Evolutionary conservation across 2,888 invertebrate species (phyloP).

Genomic region (Phalera bucephala): DNA sequence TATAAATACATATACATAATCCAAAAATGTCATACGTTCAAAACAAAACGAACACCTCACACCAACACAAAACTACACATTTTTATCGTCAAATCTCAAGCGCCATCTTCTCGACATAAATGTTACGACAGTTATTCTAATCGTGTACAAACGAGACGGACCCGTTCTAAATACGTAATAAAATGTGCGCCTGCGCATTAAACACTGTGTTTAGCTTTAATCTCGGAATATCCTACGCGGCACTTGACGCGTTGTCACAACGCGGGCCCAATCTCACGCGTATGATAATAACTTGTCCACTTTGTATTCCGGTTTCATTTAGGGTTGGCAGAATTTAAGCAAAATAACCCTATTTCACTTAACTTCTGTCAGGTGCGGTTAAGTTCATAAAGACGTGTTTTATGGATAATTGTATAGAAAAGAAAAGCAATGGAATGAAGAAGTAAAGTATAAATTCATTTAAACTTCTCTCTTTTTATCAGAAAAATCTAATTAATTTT

Average conservation of each 20-base stretch:
- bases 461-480: too few relatives aligned
- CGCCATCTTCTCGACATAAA: neutral
- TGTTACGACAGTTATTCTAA: conserved; percentile 1
- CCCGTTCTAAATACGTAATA: conserved; percentile 1
- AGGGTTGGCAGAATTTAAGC: conserved; percentile 29
- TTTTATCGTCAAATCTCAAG: neutral
- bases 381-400: too few relatives aligned
- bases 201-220: conserved; percentile 8
- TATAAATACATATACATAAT: neutral
- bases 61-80: too few relatives aligned
- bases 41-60: too few relatives aligned
- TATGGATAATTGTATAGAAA: too few relatives aligned
- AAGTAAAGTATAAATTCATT: too few relatives aligned
- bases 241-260: conserved; percentile 53
- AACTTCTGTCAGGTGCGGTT: too few relatives aligned
- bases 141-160: neutral
- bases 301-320: conserved; percentile 52
- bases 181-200: neutral
- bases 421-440: too few relatives aligned
- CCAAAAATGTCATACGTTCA: too few relatives aligned
- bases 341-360: too few relatives aligned
- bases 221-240: conserved; percentile 28
- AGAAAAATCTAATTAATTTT: too few relatives aligned
- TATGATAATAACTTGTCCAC: conserved; percentile 49
- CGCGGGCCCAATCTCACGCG: conserved; percentile 33